A percentile compares a stretch with the other conserved stretches of the same genome.
These are phyloP conservation scores for Sminthurides bifidus DNA, from an alignment of 1,140 invertebrate species.

Conservation along the genomic window DNA sequence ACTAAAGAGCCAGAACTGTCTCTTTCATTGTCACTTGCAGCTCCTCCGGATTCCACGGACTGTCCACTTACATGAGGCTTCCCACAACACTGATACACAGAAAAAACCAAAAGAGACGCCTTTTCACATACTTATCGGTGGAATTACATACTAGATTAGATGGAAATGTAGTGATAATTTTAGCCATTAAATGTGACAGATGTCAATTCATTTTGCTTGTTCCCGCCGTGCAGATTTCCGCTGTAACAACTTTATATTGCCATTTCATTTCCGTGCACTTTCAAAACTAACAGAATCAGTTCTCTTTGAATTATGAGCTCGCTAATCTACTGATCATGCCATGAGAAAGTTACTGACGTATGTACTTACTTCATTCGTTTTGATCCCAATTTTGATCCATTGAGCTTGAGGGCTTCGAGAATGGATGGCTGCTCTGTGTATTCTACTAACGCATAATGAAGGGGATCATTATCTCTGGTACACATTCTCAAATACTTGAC, in stretches of 20 bases:
- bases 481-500: slow-evolving; percentile 92
- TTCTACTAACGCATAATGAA: slow-evolving; percentile 77
- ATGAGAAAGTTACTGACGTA: background rate
- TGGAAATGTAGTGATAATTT: slow-evolving; percentile 15
- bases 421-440: slow-evolving; percentile 84
- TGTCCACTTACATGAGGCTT: slow-evolving; percentile 23
- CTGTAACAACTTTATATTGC: slow-evolving; percentile 39
- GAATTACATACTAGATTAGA: slow-evolving; percentile 16
- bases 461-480: slow-evolving; percentile 60
- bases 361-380: slow-evolving; percentile 33
- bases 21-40: slow-evolving; percentile 18
- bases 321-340: background rate
- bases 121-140: slow-evolving; percentile 22
- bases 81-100: slow-evolving; percentile 33
- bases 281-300: background rate
- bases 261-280: background rate
- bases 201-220: background rate
- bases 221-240: slow-evolving; percentile 41
- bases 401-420: slow-evolving; percentile 71
- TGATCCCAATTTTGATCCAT: slow-evolving; percentile 48
- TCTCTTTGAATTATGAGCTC: background rate
- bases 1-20: slow-evolving; percentile 23
- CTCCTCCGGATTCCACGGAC: slow-evolving; percentile 25
- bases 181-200: background rate
- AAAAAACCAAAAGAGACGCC: slow-evolving; percentile 33